Percentiles rank a stretch among this genome's conserved stretches.
phyloP scores from a whole-genome alignment of 2,888 invertebrate genomes.

The Conomelus anceps region DNA sequence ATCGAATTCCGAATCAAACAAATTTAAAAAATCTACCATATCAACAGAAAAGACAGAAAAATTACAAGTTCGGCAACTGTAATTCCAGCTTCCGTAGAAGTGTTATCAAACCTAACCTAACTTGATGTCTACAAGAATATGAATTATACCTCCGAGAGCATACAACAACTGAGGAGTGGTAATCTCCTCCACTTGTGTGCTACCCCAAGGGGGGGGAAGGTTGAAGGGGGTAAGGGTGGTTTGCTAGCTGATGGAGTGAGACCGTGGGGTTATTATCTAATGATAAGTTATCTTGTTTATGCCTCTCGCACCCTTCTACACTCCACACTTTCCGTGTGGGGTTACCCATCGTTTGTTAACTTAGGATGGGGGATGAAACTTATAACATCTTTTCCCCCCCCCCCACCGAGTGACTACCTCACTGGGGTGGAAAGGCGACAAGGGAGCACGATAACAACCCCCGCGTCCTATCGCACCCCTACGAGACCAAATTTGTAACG shows the following conservation, averaged over 20 bases:
- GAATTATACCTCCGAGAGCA: too few species aligned
- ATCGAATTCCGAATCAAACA: too few species aligned
- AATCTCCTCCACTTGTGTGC: neutral
- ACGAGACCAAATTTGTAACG: neutral
- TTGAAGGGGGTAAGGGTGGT: neutral
- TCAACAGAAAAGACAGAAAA: too few species aligned
- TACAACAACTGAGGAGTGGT: too few species aligned
- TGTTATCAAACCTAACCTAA: too few species aligned
- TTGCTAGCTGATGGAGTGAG: neutral
- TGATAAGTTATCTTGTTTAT: neutral
- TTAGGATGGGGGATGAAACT: neutral
- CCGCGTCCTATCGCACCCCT: neutral
- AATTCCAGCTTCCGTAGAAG: too few species aligned
- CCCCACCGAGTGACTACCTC: neutral
- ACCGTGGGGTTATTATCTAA: neutral
- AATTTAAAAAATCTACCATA: too few species aligned
- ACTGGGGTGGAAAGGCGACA: too few species aligned
- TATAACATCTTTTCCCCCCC: conserved; percentile 7
- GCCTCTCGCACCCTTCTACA: neutral
- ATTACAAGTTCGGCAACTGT: too few species aligned
- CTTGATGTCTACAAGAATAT: too few species aligned
- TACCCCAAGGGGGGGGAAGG: too few species aligned
- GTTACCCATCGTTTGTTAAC: neutral
- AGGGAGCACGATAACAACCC: neutral
- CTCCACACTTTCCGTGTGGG: neutral